Evolutionary conservation across 1,140 invertebrate species (phyloP).

Genomic region (Antheraea mylitta): DNA sequence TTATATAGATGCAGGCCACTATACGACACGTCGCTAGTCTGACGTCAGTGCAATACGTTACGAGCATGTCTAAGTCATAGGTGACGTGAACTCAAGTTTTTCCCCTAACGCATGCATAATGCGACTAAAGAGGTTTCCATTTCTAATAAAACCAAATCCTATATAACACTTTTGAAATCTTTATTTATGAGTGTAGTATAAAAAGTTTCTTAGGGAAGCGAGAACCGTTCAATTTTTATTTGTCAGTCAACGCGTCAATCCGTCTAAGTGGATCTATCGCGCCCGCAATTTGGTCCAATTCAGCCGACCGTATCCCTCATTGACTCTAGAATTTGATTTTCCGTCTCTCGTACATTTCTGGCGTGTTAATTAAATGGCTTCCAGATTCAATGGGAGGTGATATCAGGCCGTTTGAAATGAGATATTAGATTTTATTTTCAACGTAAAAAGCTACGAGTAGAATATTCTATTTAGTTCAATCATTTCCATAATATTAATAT

Average conservation of each 20-base stretch:
- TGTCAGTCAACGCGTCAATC: not conserved
- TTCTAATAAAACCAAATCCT: no score
- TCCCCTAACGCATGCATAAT: no score
- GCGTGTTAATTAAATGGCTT: not conserved
- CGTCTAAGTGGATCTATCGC: not conserved
- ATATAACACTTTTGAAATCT: no score
- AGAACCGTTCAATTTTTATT: not conserved
- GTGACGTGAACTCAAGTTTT: no score
- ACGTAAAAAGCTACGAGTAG: not conserved
- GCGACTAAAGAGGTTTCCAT: no score
- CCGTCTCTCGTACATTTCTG: not conserved
- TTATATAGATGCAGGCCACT: no score
- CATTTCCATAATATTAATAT: not conserved
- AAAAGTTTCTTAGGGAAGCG: no score
- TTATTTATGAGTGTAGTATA: no score
- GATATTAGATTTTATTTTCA: constrained; percentile 5
- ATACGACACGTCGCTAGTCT: no score
- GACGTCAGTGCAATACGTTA: no score
- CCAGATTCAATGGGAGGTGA: not conserved
- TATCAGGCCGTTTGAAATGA: not conserved
- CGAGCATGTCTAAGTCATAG: no score
- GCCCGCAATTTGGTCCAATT: not conserved
- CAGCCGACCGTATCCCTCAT: not conserved
- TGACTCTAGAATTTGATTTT: constrained; percentile 1
- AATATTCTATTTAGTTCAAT: not conserved